These are phyloP conservation scores for Drosophila orosa DNA, from an alignment of 1,140 invertebrate genomes.

Conservation along the genomic window DNA sequence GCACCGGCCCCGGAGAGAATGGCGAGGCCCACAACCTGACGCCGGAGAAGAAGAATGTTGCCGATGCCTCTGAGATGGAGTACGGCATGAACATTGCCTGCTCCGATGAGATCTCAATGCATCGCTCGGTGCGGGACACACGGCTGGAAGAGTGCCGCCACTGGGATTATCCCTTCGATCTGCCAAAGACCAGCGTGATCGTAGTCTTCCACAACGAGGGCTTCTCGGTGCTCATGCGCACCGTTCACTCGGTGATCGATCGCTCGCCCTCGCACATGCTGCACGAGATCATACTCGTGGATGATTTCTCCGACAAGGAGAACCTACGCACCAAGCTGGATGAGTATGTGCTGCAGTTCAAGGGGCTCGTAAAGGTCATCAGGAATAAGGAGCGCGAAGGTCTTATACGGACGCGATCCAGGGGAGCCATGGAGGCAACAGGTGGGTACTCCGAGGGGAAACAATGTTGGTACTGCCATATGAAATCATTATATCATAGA, in stretches of 20 bases:
- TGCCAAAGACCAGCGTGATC: constrained; percentile 97
- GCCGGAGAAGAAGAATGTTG: constrained; percentile 87
- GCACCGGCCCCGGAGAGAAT: constrained; percentile 92
- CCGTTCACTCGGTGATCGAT: constrained; percentile 98
- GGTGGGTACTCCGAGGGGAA: constrained; percentile 85
- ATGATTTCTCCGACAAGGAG: constrained; percentile 98
- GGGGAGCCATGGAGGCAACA: constrained; percentile 95
- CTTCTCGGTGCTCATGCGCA: constrained; percentile 96
- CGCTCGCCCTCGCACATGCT: constrained; percentile 95
- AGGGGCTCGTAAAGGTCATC: constrained; percentile 94
- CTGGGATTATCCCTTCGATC: constrained; percentile 96
- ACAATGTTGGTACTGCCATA: neutral
- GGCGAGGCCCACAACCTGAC: constrained; percentile 85
- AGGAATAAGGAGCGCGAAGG: constrained; percentile 95
- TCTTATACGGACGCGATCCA: constrained; percentile 94
- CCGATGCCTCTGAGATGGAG: constrained; percentile 91
- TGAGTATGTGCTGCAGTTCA: constrained; percentile 94
- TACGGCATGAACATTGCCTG: constrained; percentile 99
- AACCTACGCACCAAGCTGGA: constrained; percentile 95
- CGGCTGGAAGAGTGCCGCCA: constrained; percentile 95
- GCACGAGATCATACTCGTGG: constrained; percentile 98
- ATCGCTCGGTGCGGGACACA: constrained; percentile 94
- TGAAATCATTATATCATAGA: neutral
- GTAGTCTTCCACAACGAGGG: constrained; percentile 99
- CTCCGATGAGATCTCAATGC: constrained; percentile 94